Evolutionary conservation across 2,113 vertebrate genomes (phyloP), one percentile per base, ranked within the genome.

Genomic region (Motacilla alba): DNA sequence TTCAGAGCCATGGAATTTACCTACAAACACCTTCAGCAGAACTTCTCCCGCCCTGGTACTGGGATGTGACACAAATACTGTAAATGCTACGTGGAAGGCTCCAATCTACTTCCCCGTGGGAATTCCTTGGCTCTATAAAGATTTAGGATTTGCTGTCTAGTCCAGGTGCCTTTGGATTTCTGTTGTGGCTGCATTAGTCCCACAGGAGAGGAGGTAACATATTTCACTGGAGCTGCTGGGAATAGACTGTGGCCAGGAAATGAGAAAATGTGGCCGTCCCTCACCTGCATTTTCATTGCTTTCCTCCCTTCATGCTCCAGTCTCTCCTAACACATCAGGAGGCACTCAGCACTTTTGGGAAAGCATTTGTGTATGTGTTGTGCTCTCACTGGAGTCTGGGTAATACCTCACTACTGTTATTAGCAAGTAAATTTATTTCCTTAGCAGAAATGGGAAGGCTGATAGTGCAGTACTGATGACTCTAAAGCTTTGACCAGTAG

Each of bases 201-300:
- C 67, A 49, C 50, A 70, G 76, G 50, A 92, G 49, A 83, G 55
- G 55, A 81, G 83, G 90, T 63, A 83, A 37, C 14, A 11, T 74
- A 69, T 87, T 94, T 90, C 68, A 81, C 11, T 23, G 64, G 56
- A 70, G 64, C 76, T 93, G 55, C 22, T 95, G 83, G 79, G 95
- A 96, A 70, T 70, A 77, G 79, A 24, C 52, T 7, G 5, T 50
- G 92, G 85, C 76, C 79, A 93, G 93, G 88, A 96, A 94, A 95
- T 91, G 69, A 92, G 91, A 84, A 94, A 94, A 72, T 2, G 46
- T 68, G 56, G 17, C 64, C 0, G 2, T 56, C 23, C 64, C 52
- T 96, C 62, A 64, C 85, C 75, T 96, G 72, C 49, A 6, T 81
- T 94, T 96, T 91, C 84, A 79, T 72, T 79, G 37, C 62, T 68